These are phyloP conservation scores for Electrophaes corylata DNA, from an alignment of 2,888 invertebrate species.

Conservation along the genomic window DNA sequence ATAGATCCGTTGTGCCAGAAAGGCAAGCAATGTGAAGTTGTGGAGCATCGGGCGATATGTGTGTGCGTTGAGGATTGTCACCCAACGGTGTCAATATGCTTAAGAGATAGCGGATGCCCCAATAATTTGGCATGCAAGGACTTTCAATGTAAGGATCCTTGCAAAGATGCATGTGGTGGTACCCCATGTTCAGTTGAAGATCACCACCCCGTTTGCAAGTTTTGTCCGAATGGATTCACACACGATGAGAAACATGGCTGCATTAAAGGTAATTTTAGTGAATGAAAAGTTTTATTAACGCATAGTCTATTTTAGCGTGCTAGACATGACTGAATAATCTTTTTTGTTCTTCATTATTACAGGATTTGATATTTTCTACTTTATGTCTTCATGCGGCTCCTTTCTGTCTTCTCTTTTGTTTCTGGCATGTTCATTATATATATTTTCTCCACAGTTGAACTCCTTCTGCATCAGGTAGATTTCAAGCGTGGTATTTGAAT, in stretches of 20 bases:
- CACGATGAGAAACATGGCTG: conserved; percentile 97
- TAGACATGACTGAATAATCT: conserved; percentile 77
- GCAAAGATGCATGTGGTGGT: conserved; percentile 93
- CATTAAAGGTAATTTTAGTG: conserved; percentile 93
- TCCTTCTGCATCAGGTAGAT: conserved; percentile 78
- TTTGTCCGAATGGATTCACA: conserved; percentile 96
- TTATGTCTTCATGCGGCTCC: conserved; percentile 78
- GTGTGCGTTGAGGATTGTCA: conserved; percentile 94
- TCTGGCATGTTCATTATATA: conserved; percentile 77
- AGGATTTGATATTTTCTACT: conserved; percentile 81
- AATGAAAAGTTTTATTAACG: conserved; percentile 60
- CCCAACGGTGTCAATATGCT: conserved; percentile 93
- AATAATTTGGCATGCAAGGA: conserved; percentile 93
- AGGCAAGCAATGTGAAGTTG: conserved; percentile 94
- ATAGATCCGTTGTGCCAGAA: conserved; percentile 88
- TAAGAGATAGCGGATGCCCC: conserved; percentile 95
- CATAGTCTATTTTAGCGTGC: conserved; percentile 68
- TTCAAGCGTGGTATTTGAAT: conserved; percentile 64
- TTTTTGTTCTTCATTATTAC: conserved; percentile 81
- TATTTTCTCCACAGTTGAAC: conserved; percentile 76
- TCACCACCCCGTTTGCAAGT: conserved; percentile 97
- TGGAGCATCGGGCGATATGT: conserved; percentile 94
- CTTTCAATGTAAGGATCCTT: conserved; percentile 96
- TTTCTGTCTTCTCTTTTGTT: conserved; percentile 74
- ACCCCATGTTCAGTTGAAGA: conserved; percentile 97